phyloP scores from a whole-genome alignment of 2,797 vertebrate genomes.

The Myotis planiceps region DNA sequence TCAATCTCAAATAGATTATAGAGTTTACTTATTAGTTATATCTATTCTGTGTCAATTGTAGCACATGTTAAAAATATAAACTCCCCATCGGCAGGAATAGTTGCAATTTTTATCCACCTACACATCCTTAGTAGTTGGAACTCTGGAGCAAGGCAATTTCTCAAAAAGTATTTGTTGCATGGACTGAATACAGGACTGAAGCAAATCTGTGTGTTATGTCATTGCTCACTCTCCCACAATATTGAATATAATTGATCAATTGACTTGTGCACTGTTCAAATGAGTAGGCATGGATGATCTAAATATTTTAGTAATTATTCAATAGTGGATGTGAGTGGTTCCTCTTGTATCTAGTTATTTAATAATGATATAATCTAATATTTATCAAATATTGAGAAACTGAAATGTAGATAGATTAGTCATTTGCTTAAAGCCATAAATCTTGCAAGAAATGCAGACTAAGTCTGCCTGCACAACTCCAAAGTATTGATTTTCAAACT shows the following conservation, averaged over 20 bases:
- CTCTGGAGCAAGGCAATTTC: background rate
- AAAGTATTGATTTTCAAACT: background rate
- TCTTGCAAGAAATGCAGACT: background rate
- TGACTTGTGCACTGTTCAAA: background rate
- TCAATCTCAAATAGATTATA: background rate
- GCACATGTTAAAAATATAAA: background rate
- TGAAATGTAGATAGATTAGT: background rate
- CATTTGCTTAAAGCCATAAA: background rate
- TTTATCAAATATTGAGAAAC: slow-evolving; percentile 26
- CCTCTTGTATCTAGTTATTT: background rate
- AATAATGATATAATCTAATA: background rate
- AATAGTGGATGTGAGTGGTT: background rate
- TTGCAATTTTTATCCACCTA: background rate
- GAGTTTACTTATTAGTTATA: background rate
- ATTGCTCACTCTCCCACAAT: background rate
- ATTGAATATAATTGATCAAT: background rate
- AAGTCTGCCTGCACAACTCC: background rate
- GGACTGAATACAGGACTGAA: background rate
- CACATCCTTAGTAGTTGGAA: background rate
- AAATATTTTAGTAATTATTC: background rate
- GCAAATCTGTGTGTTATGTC: fast-evolving
- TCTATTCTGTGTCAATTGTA: background rate
- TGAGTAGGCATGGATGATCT: background rate
- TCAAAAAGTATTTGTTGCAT: background rate
- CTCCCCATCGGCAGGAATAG: background rate